Conservation (phyloP, 2,888 invertebrate species). For the Phaonia tiefii region DNA sequence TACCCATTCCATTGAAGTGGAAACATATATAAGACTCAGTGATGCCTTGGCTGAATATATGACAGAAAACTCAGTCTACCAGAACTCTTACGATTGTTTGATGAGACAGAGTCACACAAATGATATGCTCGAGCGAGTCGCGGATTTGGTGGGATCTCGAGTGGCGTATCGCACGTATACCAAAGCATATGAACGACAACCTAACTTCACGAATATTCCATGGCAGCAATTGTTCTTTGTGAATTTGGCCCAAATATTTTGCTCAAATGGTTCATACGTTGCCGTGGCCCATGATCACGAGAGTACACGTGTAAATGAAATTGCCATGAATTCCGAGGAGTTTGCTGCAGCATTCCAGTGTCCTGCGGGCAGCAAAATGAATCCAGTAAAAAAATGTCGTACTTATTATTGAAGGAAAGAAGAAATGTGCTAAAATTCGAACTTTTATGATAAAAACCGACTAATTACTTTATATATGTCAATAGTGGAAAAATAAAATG, state of each 20-base stretch:
- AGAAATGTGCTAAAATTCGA: too few relatives aligned
- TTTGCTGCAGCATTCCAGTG: constrained; percentile 73
- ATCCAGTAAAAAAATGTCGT: too few relatives aligned
- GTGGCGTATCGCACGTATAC: constrained; percentile 71
- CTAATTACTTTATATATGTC: too few relatives aligned
- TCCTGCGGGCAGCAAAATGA: too few relatives aligned
- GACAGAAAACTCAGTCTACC: constrained; percentile 53
- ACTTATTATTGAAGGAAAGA: too few relatives aligned
- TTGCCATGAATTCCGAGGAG: constrained; percentile 72
- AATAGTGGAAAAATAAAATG: too few relatives aligned
- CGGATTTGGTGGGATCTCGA: constrained; percentile 73
- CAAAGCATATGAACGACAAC: not conserved
- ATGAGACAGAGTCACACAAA: constrained; percentile 63
- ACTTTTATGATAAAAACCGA: too few relatives aligned
- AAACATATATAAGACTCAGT: constrained; percentile 65
- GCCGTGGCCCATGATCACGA: constrained; percentile 67
- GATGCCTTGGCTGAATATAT: constrained; percentile 69
- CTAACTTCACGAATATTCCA: constrained; percentile 36
- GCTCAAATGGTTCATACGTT: constrained; percentile 51
- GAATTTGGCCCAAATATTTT: constrained; percentile 77
- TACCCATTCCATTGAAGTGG: constrained; percentile 74
- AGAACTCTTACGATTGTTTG: constrained; percentile 65
- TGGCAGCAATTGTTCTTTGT: constrained; percentile 72
- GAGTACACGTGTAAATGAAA: constrained; percentile 73
- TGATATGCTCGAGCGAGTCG: constrained; percentile 71